A percentile compares a stretch with the other conserved stretches of the same genome.
These are phyloP conservation scores for Tipula helvola DNA, from an alignment of 2,888 invertebrate species.

Conservation along the genomic window DNA sequence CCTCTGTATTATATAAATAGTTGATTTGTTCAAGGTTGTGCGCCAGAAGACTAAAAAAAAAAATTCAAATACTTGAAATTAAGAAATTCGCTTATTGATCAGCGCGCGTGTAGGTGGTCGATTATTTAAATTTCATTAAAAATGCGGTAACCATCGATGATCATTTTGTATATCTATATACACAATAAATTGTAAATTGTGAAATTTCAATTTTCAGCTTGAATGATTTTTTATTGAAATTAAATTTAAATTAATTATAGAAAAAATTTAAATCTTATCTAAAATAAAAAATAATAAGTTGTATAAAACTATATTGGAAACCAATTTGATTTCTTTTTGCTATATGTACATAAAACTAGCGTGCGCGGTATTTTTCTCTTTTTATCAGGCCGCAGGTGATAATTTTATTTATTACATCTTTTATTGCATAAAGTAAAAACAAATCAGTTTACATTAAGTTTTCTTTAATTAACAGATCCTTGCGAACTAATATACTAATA, in stretches of 20 bases:
- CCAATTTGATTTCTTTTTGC: neutral
- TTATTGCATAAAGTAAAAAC: neutral
- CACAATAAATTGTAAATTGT: neutral
- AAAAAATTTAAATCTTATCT: neutral
- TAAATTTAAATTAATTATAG: neutral
- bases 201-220: neutral
- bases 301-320: neutral
- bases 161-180: neutral
- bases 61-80: neutral
- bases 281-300: neutral
- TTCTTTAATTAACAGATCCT: neutral
- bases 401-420: neutral
- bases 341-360: neutral
- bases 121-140: neutral
- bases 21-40: neutral
- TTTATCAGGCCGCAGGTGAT: neutral
- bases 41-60: neutral
- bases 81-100: neutral
- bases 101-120: neutral
- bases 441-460: neutral
- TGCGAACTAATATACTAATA: neutral
- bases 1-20: neutral
- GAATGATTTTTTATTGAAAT: neutral
- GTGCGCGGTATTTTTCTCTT: neutral
- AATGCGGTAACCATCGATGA: neutral